Conservation (phyloP, 2,888 invertebrate species). For the Pyrochroa serraticornis region DNA sequence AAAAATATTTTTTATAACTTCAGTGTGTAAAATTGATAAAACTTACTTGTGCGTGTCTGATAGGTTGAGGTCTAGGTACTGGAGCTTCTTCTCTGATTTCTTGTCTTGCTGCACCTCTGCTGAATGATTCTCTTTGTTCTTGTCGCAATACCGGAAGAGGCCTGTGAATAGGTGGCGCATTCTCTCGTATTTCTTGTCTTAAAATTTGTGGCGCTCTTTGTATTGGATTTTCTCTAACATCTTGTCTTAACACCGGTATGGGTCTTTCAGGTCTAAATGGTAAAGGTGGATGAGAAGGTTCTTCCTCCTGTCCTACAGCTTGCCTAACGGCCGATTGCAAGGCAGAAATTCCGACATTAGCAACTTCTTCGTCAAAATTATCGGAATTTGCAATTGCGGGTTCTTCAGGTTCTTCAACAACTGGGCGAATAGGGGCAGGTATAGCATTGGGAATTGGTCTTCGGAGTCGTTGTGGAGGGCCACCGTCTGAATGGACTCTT, state of each 20-base stretch:
- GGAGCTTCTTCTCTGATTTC: conserved; percentile 43
- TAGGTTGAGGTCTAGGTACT: conserved; percentile 33
- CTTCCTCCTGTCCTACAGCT: conserved; percentile 39
- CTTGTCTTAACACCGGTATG: conserved; percentile 49
- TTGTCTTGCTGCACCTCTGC: conserved; percentile 32
- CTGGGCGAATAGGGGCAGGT: conserved; percentile 64
- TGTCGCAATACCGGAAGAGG: conserved; percentile 26
- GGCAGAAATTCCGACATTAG: conserved; percentile 45
- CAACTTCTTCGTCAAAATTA: conserved; percentile 51
- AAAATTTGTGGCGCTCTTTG: conserved; percentile 27
- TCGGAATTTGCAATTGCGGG: too few species aligned
- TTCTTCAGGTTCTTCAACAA: conserved; percentile 72
- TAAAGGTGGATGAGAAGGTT: conserved; percentile 41
- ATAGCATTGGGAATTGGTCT: conserved; percentile 48
- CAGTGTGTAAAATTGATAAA: background rate
- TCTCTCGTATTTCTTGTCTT: conserved; percentile 24
- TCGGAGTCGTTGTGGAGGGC: conserved; percentile 57
- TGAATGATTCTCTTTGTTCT: conserved; percentile 13
- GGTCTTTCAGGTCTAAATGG: conserved; percentile 53
- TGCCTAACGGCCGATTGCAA: conserved; percentile 43
- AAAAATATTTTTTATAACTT: conserved; percentile 1
- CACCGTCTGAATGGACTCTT: conserved; percentile 32
- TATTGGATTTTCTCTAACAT: conserved; percentile 46
- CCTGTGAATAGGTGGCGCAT: conserved; percentile 15
- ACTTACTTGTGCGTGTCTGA: conserved; percentile 37